These are phyloP conservation scores for Campoletis raptor DNA, from an alignment of 2,888 invertebrate genomes.

Conservation along the genomic window DNA sequence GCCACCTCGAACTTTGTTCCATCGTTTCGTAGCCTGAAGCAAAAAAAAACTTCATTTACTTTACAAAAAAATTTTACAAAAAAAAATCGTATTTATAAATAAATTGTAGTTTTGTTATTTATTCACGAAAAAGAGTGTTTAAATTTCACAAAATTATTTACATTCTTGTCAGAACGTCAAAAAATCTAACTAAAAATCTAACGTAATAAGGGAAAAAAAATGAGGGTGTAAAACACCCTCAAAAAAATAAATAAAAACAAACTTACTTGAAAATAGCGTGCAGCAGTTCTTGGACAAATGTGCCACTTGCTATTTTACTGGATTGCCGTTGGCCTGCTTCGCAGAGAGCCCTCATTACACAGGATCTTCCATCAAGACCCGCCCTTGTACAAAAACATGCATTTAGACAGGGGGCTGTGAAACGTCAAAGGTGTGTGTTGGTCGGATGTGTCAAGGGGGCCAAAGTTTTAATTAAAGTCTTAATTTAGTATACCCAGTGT, in stretches of 20 bases:
- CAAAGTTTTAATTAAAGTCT: conserved; percentile 68
- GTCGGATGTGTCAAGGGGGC: conserved; percentile 2
- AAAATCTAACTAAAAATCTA: neutral
- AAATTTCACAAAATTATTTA: neutral
- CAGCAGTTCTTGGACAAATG: conserved; percentile 82
- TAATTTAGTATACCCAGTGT: conserved; percentile 50
- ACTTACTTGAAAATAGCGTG: conserved; percentile 83
- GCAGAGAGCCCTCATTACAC: conserved; percentile 90
- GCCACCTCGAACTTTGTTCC: conserved; percentile 78
- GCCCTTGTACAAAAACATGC: conserved; percentile 86
- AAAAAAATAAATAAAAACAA: neutral
- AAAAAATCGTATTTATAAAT: neutral
- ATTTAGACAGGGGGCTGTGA: conserved; percentile 8
- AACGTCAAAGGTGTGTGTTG: conserved; percentile 21
- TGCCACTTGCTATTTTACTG: conserved; percentile 78
- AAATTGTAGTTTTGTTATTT: neutral
- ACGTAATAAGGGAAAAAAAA: neutral
- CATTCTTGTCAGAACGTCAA: neutral
- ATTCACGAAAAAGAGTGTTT: neutral
- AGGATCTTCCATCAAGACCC: conserved; percentile 90
- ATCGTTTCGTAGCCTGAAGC: conserved; percentile 78
- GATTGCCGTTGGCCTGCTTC: conserved; percentile 88
- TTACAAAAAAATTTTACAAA: neutral
- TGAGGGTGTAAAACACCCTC: conserved; percentile 4
- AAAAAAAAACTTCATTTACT: conserved; percentile 6